Conservation (phyloP, 2,113 vertebrate genomes). For the Ramphastos sulfuratus region DNA sequence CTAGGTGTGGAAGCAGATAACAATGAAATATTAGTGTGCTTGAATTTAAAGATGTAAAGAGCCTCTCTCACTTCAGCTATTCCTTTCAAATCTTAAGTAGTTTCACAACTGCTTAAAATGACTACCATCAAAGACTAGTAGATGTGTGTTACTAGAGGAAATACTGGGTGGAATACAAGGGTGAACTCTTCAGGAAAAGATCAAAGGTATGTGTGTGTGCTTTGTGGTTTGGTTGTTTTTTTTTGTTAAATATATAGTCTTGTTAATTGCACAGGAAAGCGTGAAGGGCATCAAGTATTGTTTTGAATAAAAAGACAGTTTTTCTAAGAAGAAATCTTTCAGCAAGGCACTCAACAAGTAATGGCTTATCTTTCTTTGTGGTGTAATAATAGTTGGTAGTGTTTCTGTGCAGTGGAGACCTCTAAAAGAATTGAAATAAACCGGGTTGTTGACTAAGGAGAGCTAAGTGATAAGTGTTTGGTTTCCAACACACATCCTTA, state of each 20-base stretch:
- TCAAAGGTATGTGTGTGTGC: not conserved
- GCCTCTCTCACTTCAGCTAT: not conserved
- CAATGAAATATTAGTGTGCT: not conserved
- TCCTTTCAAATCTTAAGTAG: not conserved
- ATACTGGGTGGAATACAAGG: not conserved
- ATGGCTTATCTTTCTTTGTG: not conserved
- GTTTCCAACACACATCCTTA: not conserved
- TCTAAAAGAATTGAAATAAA: not conserved
- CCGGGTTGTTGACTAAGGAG: not conserved
- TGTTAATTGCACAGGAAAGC: not conserved
- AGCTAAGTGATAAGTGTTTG: not conserved
- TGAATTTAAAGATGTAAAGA: not conserved
- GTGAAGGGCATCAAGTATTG: not conserved
- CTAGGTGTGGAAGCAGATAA: not conserved
- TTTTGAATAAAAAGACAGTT: not conserved
- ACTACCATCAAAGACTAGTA: not conserved
- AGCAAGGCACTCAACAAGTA: not conserved
- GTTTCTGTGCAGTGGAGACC: not conserved
- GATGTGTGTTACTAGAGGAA: not conserved
- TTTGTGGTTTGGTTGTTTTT: too few species aligned
- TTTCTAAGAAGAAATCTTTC: not conserved
- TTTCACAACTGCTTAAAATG: not conserved
- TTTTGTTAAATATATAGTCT: not conserved
- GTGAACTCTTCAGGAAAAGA: slow-evolving; percentile 3
- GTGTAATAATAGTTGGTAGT: not conserved